Evolutionary conservation across 2,888 invertebrate species (phyloP).

Genomic region (Phrixothrix hirtus): DNA sequence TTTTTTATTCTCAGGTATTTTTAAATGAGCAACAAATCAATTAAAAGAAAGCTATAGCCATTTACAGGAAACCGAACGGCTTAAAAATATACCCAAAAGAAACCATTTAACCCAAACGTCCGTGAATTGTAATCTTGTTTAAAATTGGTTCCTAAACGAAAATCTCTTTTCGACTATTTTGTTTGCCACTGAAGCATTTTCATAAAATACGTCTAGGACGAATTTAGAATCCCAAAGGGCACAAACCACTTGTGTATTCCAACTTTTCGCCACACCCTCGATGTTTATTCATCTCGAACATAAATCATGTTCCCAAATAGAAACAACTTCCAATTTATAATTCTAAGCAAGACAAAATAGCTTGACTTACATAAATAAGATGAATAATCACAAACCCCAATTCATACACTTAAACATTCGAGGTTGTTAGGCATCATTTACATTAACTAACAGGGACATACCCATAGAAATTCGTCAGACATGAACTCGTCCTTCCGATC

Average conservation of each 20-base stretch:
- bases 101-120: background rate
- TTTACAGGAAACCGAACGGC: background rate
- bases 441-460: slow-evolving; percentile 34
- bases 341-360: background rate
- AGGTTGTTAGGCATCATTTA: slow-evolving; percentile 23
- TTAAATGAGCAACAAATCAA: too few relatives aligned
- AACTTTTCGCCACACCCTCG: background rate
- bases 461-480: slow-evolving; percentile 32
- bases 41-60: too few relatives aligned
- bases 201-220: background rate
- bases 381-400: slow-evolving; percentile 25
- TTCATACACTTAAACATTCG: slow-evolving; percentile 29
- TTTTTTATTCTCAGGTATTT: background rate
- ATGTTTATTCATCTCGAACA: too few relatives aligned
- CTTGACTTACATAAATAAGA: background rate
- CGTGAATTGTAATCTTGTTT: too few relatives aligned
- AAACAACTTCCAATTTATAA: too few relatives aligned
- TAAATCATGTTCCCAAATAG: too few relatives aligned
- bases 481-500: slow-evolving; percentile 39
- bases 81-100: slow-evolving; percentile 2
- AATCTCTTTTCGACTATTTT: too few relatives aligned
- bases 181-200: background rate
- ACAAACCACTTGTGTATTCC: background rate
- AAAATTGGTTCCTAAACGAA: too few relatives aligned
- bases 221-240: background rate